These are phyloP conservation scores for Pterocles burchelli DNA, from an alignment of 2,113 vertebrate genomes.

Conservation along the genomic window DNA sequence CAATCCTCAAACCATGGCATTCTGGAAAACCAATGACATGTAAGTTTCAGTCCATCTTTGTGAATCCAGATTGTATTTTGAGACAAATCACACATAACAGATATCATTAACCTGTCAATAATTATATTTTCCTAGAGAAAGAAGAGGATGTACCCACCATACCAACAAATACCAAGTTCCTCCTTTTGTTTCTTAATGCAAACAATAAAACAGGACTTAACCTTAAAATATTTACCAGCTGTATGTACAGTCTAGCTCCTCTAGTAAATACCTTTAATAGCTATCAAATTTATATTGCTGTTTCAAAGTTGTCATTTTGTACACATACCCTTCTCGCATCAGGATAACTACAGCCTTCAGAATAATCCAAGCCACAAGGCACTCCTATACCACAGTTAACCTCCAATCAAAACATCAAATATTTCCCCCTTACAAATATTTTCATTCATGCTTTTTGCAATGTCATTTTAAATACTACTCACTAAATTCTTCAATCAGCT, in stretches of 20 bases:
- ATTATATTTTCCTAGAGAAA: not conserved
- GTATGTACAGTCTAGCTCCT: not conserved
- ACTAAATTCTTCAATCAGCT: not conserved
- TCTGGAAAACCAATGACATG: not conserved
- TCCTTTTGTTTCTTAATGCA: not conserved
- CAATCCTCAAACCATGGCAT: not conserved
- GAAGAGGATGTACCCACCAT: not conserved
- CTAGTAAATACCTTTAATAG: not conserved
- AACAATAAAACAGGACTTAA: not conserved
- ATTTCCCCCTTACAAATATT: not conserved
- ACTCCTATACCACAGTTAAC: not conserved
- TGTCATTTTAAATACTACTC: not conserved
- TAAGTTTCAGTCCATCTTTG: not conserved
- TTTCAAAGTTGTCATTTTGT: not conserved
- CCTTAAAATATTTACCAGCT: not conserved
- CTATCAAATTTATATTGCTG: not conserved
- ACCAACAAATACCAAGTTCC: not conserved
- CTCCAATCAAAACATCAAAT: not conserved
- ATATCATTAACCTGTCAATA: not conserved
- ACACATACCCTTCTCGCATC: not conserved
- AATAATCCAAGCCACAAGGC: not conserved
- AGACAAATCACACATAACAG: rapidly evolving
- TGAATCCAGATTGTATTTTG: not conserved
- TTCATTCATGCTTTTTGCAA: not conserved
- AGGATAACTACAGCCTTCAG: not conserved